Evolutionary conservation across 2,797 vertebrate species (phyloP).

Genomic region (Chelidonichthys spinosus): DNA sequence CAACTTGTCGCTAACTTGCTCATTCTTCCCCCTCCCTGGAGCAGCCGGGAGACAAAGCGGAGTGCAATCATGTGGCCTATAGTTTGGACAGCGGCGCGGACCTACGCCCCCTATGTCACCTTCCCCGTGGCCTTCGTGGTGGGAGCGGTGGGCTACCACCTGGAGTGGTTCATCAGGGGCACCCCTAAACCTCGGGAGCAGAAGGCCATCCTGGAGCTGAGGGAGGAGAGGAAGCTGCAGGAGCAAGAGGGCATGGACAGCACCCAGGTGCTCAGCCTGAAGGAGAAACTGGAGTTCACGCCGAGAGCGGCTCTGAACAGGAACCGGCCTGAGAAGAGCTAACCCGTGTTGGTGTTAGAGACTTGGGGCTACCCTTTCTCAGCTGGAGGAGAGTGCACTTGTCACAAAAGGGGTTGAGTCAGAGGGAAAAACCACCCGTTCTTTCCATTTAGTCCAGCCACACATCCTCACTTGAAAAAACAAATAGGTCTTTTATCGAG

Average conservation of each 20-base stretch:
- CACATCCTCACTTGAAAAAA: neutral
- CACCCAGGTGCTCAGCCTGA: slow-evolving; percentile 95
- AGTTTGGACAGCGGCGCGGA: slow-evolving; percentile 88
- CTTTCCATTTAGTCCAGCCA: slow-evolving; percentile 2
- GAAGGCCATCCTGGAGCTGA: slow-evolving; percentile 89
- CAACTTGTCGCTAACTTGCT: neutral
- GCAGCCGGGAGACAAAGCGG: slow-evolving; percentile 9
- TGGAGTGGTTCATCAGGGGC: slow-evolving; percentile 95
- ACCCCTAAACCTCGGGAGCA: slow-evolving; percentile 86
- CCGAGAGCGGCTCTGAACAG: slow-evolving; percentile 94
- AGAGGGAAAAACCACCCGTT: slow-evolving; percentile 8
- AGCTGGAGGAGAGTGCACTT: neutral
- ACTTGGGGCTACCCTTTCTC: slow-evolving; percentile 21
- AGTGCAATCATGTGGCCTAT: slow-evolving; percentile 91
- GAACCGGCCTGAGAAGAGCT: slow-evolving; percentile 93
- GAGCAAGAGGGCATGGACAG: slow-evolving; percentile 90
- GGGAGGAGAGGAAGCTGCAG: slow-evolving; percentile 93
- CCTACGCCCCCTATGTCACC: slow-evolving; percentile 95
- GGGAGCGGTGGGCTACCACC: slow-evolving; percentile 94
- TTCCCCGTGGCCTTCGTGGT: slow-evolving; percentile 97
- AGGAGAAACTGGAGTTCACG: slow-evolving; percentile 95
- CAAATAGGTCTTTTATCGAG: neutral
- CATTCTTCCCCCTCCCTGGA: neutral
- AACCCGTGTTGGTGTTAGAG: slow-evolving; percentile 25
- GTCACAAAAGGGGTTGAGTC: neutral